phyloP scores from a whole-genome alignment of 2,797 vertebrate genomes.

The Channallabes apus region DNA sequence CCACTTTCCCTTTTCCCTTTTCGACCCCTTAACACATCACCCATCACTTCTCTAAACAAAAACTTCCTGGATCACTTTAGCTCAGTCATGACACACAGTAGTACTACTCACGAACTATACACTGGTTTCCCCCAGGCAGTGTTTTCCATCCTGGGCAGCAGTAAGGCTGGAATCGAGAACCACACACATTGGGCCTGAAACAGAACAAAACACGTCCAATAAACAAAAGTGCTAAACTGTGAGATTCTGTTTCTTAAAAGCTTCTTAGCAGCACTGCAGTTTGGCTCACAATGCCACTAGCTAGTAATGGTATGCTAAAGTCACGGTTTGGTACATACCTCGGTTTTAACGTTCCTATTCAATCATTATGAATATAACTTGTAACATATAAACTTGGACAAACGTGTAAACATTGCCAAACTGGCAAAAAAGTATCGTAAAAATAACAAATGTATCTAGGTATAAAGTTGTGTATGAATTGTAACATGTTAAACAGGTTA shows the following conservation, averaged over 20 bases:
- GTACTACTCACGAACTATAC: constrained; percentile 95
- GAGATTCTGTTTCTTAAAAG: background rate
- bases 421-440: no score
- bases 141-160: constrained; percentile 99
- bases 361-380: no score
- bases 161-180: constrained; percentile 96
- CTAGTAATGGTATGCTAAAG: no score
- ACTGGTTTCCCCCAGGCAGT: constrained; percentile 95
- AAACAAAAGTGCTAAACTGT: background rate
- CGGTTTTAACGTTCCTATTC: no score
- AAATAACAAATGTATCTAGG: no score
- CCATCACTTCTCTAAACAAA: constrained; percentile 33
- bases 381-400: no score
- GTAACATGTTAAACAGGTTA: background rate
- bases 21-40: constrained; percentile 17
- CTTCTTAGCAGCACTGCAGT: background rate
- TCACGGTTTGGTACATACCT: no score
- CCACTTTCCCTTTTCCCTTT: constrained; percentile 12
- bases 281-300: background rate
- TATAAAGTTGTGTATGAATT: background rate
- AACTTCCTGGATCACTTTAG: constrained; percentile 28
- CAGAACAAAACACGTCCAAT: constrained; percentile 29
- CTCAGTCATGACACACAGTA: constrained; percentile 34
- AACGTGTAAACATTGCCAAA: no score
- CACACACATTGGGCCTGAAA: constrained; percentile 95